Evolutionary conservation across 2,888 invertebrate genomes (phyloP).

Genomic region (Macrophya alboannulata): DNA sequence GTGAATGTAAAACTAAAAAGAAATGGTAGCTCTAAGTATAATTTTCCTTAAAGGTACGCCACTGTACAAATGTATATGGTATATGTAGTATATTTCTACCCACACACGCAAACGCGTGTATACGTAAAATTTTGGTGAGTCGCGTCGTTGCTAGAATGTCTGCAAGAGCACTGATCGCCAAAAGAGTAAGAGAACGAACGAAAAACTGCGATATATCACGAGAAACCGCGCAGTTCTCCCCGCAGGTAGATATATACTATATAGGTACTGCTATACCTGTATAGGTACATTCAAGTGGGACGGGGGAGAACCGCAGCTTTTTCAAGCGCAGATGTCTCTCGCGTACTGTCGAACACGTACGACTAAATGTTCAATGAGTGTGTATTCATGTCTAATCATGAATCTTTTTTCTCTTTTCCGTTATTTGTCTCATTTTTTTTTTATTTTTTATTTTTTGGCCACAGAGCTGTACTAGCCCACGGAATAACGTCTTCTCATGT

Average conservation of each 20-base stretch:
- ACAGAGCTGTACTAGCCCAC: neutral
- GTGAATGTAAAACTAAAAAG: neutral
- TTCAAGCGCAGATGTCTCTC: conserved; percentile 51
- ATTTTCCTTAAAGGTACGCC: neutral
- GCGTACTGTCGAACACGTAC: conserved; percentile 50
- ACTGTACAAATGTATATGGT: neutral
- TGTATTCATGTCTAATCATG: conserved; percentile 57
- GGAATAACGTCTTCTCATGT: neutral
- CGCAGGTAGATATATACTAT: neutral
- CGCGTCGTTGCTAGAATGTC: conserved; percentile 22
- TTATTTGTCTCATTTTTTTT: neutral
- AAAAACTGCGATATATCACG: conserved; percentile 42
- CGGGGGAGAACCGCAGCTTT: conserved; percentile 30
- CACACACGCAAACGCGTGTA: neutral
- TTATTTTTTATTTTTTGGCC: conserved; percentile 10
- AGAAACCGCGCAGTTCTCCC: conserved; percentile 8
- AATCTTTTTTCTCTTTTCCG: neutral
- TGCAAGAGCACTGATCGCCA: conserved; percentile 40
- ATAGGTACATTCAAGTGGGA: neutral
- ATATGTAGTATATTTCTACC: neutral
- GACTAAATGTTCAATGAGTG: conserved; percentile 54
- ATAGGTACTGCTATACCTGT: neutral
- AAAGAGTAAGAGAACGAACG: conserved; percentile 34
- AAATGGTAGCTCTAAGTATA: neutral
- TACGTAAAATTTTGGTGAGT: conserved; percentile 3